Percentiles rank a stretch among this genome's conserved stretches.
Conservation (phyloP, 2,888 invertebrate genomes). For the Drosophila seclusa region DNA sequence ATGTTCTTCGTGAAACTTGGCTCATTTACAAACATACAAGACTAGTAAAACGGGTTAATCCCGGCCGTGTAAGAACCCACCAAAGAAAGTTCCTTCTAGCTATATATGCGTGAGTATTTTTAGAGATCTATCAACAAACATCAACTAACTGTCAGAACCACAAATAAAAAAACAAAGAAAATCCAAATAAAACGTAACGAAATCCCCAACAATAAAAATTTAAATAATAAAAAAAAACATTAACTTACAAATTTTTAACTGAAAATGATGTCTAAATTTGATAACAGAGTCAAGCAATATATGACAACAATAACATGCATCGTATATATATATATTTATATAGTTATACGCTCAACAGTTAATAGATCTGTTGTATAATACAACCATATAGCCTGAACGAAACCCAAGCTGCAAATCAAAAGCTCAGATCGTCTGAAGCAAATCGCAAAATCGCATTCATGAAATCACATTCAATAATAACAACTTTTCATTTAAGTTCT, state of each 20-base stretch:
- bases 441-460: conserved; percentile 37
- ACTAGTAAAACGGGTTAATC: conserved; percentile 98
- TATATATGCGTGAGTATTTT: conserved; percentile 95
- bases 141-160: conserved; percentile 67
- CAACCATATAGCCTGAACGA: conserved; percentile 35
- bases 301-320: conserved; percentile 25
- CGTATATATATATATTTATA: conserved; percentile 8
- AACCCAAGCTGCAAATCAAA: conserved; percentile 6
- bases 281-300: conserved; percentile 13
- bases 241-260: conserved; percentile 1
- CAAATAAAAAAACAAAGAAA: conserved; percentile 34
- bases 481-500: conserved; percentile 34
- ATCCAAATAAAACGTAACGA: conserved; percentile 17
- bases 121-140: conserved; percentile 78
- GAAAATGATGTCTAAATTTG: conserved; percentile 16
- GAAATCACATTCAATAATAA: conserved; percentile 24
- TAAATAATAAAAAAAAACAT: conserved; percentile 10
- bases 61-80: conserved; percentile 97
- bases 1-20: conserved; percentile 99
- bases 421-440: conserved; percentile 18
- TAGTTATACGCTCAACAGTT: conserved; percentile 31
- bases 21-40: conserved; percentile 99
- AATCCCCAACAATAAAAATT: conserved; percentile 24
- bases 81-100: conserved; percentile 99
- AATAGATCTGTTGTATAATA: conserved; percentile 54